phyloP scores from a whole-genome alignment of 2,113 vertebrate genomes.

The Ginglymostoma cirratum region DNA sequence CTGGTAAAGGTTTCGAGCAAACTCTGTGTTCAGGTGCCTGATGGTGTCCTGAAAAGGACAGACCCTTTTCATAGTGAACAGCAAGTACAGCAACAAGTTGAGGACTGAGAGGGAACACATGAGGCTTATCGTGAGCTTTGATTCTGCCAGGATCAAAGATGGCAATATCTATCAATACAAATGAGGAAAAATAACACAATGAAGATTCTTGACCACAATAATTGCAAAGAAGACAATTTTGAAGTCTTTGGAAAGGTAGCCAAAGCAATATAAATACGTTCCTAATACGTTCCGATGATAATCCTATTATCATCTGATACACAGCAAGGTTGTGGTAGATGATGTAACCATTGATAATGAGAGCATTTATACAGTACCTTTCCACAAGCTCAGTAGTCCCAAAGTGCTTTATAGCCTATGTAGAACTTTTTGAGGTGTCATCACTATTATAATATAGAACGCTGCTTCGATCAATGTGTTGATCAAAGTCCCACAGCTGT shows the following conservation, averaged over 20 bases:
- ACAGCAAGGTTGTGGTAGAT: too few relatives aligned
- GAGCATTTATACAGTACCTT: background rate
- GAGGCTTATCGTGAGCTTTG: background rate
- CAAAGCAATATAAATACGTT: background rate
- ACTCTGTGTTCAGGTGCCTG: slow-evolving; percentile 60
- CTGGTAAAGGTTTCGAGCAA: slow-evolving; percentile 67
- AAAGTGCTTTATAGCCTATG: background rate
- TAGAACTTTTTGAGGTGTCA: background rate
- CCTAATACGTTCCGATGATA: too few relatives aligned
- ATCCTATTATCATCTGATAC: background rate
- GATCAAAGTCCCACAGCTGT: background rate
- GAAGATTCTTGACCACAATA: background rate
- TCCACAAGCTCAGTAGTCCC: background rate
- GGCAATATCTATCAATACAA: background rate
- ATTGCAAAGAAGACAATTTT: background rate
- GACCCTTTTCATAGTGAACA: slow-evolving; percentile 48
- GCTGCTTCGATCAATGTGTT: too few relatives aligned
- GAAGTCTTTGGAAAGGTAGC: background rate
- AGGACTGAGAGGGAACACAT: slow-evolving; percentile 55
- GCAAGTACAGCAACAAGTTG: slow-evolving; percentile 54
- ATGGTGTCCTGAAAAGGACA: slow-evolving; percentile 56
- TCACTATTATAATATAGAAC: background rate
- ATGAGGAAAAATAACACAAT: background rate
- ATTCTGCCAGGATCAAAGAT: background rate
- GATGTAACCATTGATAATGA: background rate